Evolutionary conservation across 1,140 invertebrate genomes (phyloP), one percentile per base, ranked within the genome.

Genomic region (Papilio machaon): DNA sequence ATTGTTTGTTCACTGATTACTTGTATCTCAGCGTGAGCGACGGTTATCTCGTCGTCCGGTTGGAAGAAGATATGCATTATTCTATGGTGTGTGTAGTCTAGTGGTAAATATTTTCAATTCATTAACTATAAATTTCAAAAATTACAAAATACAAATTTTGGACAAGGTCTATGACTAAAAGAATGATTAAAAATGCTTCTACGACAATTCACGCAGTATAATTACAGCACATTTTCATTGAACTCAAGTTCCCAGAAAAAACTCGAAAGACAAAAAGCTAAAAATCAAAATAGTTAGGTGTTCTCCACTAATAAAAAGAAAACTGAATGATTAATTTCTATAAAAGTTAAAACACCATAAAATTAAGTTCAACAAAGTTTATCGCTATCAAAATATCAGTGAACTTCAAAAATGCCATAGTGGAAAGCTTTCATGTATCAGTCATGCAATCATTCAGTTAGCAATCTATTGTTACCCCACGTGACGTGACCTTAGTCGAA

Each of bases 371-470:
- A 17, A 23, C 10, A 23, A 64, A 64, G 19, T 64, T 43, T 67
- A 70, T 70, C 30, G 23, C 64, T 15, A 70, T 70, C 43, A 52
- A 76, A 52, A 54, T 79, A 79, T 64, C 17, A 47, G 43, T 43
- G 77, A 79, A 79, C 60, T 79, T 46, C 35, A 70, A 67, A 79
- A 67, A 46, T n/a, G 46, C 54, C 52, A 74, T 47, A 30, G 30
- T 43, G 58, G n/a, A 80, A 82, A 83, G 79, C 82, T 82, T 82
- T 85, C 67, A 73, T 76, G 79, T 82, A 82, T 49, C 80, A 82
- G 75, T 89, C 91, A 92, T 89, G 91, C 91, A 87, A 92, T 91
- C 82, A 83, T 87, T 88, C 89, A 90, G 87, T 91, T 92, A 92
- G 91, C 89, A 87, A 89, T 91, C 87, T 82, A 86, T 89, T 89